phyloP scores from a whole-genome alignment of 2,113 vertebrate species.

The Phoenicopterus ruber region DNA sequence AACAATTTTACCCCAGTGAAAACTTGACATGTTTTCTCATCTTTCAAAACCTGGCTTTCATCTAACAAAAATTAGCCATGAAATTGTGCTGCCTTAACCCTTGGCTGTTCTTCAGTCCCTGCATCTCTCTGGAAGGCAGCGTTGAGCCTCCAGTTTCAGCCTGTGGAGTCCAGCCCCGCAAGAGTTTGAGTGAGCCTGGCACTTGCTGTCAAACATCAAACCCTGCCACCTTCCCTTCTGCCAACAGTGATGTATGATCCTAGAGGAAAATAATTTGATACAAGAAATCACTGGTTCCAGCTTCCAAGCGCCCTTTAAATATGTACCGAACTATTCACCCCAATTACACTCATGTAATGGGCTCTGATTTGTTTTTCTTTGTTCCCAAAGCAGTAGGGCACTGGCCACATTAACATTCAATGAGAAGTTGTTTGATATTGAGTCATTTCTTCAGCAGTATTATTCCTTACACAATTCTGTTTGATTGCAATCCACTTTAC shows the following conservation, averaged over 20 bases:
- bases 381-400: constrained; percentile 23
- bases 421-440: constrained; percentile 19
- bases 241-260: not conserved
- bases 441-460: constrained; percentile 31
- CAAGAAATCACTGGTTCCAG: not conserved
- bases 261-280: constrained; percentile 16
- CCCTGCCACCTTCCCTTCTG: not conserved
- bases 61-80: not conserved
- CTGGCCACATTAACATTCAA: constrained; percentile 18
- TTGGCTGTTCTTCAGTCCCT: not conserved
- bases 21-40: not conserved
- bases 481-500: constrained; percentile 53
- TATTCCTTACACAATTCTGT: constrained; percentile 29
- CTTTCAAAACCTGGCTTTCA: not conserved
- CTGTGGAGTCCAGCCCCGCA: not conserved
- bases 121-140: not conserved
- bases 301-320: constrained; percentile 17
- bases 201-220: not conserved
- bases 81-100: not conserved
- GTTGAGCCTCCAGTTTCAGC: not conserved
- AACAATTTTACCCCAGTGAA: not conserved
- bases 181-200: not conserved
- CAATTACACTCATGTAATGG: constrained; percentile 48
- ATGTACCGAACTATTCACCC: constrained; percentile 29
- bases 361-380: constrained; percentile 46